A percentile compares a stretch with the other conserved stretches of the same genome.
phyloP scores from a whole-genome alignment of 2,797 vertebrate genomes.

The Florisuga fusca region DNA sequence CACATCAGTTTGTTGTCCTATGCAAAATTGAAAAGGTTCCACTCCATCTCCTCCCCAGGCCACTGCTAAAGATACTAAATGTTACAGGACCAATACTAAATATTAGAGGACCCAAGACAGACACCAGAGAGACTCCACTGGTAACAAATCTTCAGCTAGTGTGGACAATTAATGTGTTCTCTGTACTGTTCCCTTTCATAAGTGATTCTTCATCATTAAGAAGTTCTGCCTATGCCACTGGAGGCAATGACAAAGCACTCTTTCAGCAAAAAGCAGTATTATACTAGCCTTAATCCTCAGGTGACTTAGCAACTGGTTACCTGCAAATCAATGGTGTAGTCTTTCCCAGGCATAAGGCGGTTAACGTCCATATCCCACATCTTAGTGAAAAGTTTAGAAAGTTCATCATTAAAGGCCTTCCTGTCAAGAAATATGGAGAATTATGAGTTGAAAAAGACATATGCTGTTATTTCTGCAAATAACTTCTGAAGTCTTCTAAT shows the following conservation, averaged over 20 bases:
- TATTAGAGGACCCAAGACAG: background rate
- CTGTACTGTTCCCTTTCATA: background rate
- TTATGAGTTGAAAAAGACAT: background rate
- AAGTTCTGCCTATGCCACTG: background rate
- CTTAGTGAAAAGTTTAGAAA: conserved; percentile 84
- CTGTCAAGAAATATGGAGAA: conserved; percentile 62
- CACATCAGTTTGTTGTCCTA: background rate
- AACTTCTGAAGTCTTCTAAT: background rate
- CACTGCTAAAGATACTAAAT: background rate
- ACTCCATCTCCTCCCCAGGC: background rate
- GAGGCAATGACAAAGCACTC: background rate
- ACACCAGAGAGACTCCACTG: background rate
- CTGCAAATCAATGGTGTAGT: conserved; percentile 86
- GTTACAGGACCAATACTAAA: background rate
- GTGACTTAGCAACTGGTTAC: conserved; percentile 57
- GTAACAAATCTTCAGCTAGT: background rate
- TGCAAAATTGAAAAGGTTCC: background rate
- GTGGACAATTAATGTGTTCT: background rate
- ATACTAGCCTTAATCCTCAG: background rate
- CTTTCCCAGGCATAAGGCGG: conserved; percentile 78
- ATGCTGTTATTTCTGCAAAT: background rate
- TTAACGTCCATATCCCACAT: conserved; percentile 86
- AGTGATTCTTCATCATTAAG: background rate
- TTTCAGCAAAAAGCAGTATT: background rate
- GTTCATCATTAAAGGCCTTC: conserved; percentile 80